Conservation (phyloP, 2,888 invertebrate genomes). For the Hetaerina titia region DNA sequence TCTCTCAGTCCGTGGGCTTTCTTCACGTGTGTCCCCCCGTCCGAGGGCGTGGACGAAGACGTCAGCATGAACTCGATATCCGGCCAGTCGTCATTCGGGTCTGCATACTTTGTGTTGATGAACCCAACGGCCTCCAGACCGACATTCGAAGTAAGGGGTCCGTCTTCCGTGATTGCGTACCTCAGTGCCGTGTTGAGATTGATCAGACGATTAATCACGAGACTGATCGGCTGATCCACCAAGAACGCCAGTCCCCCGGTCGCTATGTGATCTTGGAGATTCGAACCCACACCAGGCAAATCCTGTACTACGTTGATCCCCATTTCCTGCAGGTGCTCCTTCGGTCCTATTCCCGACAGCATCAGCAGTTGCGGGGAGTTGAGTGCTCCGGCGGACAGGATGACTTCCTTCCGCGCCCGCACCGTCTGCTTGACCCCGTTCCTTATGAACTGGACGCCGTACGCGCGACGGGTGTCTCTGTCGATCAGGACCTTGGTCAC, state of each 20-base stretch:
- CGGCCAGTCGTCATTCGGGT: slow-evolving; percentile 92
- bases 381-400: slow-evolving; percentile 93
- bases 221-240: slow-evolving; percentile 88
- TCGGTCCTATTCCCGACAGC: slow-evolving; percentile 93
- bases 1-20: slow-evolving; percentile 90
- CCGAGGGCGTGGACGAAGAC: slow-evolving; percentile 89
- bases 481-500: slow-evolving; percentile 89
- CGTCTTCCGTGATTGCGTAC: slow-evolving; percentile 91
- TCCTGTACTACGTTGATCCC: slow-evolving; percentile 87
- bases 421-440: slow-evolving; percentile 81
- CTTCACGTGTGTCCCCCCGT: slow-evolving; percentile 86
- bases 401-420: slow-evolving; percentile 88
- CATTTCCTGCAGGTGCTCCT: slow-evolving; percentile 84
- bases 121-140: slow-evolving; percentile 94
- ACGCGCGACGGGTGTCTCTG: slow-evolving; percentile 85
- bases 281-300: slow-evolving; percentile 90
- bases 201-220: slow-evolving; percentile 89
- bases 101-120: slow-evolving; percentile 93
- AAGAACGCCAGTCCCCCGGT: slow-evolving; percentile 90
- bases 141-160: slow-evolving; percentile 91
- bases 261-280: slow-evolving; percentile 94
- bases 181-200: slow-evolving; percentile 88
- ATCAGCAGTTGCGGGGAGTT: slow-evolving; percentile 95
- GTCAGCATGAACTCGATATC: slow-evolving; percentile 95
- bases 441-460: slow-evolving; percentile 89